Evolutionary conservation across 2,888 invertebrate species (phyloP).

Genomic region (Andrena flavipes): DNA sequence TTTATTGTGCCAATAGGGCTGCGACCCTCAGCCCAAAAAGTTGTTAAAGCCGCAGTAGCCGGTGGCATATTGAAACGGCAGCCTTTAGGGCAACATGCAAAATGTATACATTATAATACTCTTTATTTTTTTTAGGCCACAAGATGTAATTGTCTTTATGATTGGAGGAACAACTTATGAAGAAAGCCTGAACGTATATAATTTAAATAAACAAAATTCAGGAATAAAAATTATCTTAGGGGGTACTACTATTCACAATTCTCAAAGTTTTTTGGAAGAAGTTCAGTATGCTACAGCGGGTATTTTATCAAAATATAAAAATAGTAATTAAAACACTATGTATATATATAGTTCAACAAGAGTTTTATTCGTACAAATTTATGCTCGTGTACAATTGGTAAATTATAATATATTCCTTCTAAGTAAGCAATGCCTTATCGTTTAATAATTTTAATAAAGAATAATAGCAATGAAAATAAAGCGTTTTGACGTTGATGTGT

Average conservation of each 20-base stretch:
- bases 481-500: not conserved
- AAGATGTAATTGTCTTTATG: conserved; percentile 98
- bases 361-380: conserved; percentile 69
- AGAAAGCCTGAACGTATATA: conserved; percentile 95
- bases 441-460: conserved; percentile 12
- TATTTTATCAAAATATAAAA: conserved; percentile 88
- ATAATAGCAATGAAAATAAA: conserved; percentile 25
- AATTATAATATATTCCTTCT: conserved; percentile 19
- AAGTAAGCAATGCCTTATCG: not conserved
- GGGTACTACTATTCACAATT: conserved; percentile 97
- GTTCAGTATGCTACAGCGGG: conserved; percentile 89
- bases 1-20: no score
- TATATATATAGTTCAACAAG: conserved; percentile 62
- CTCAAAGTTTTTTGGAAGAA: conserved; percentile 92
- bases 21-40: no score
- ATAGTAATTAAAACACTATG: conserved; percentile 69
- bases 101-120: not conserved
- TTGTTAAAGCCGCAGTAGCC: no score
- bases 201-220: conserved; percentile 91
- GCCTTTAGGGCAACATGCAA: no score
- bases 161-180: conserved; percentile 99
- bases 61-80: no score
- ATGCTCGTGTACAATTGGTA: conserved; percentile 37
- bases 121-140: conserved; percentile 87
- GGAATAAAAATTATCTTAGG: conserved; percentile 93